Conservation (phyloP, 37 sponge, comb jelly and placozoan species). For the Dysidea cf. avara region DNA sequence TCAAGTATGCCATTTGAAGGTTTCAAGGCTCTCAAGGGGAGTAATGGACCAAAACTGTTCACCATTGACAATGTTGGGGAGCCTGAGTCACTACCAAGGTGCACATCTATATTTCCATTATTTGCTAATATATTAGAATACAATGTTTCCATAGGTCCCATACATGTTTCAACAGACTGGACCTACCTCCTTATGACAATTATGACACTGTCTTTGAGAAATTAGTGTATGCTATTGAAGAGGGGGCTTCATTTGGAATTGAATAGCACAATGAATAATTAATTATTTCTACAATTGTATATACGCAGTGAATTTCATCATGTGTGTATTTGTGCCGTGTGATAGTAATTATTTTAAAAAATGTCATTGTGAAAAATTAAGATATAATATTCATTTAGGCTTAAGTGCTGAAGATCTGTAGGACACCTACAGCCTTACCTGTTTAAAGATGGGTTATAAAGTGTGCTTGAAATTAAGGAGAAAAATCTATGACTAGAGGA, state of each 20-base stretch:
- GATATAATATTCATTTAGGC: too few species aligned
- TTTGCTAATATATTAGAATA: not conserved
- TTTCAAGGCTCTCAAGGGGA: constrained; percentile 88
- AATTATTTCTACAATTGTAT: not conserved
- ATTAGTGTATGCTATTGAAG: constrained; percentile 62
- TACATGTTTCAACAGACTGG: constrained; percentile 91
- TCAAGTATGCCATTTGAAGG: constrained; percentile 92
- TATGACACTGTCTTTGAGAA: constrained; percentile 70
- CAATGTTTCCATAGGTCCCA: constrained; percentile 51
- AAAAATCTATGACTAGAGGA: too few species aligned
- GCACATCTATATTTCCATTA: not conserved
- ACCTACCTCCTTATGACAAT: constrained; percentile 75
- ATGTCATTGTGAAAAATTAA: too few species aligned
- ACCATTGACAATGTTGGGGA: constrained; percentile 70
- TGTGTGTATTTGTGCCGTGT: too few species aligned
- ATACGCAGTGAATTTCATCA: too few species aligned
- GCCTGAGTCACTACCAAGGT: constrained; percentile 73
- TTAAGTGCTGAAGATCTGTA: too few species aligned
- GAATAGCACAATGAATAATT: too few species aligned
- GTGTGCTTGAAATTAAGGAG: too few species aligned
- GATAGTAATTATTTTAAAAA: too few species aligned
- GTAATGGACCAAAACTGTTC: constrained; percentile 88
- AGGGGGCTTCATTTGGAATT: constrained; percentile 77
- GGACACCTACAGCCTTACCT: too few species aligned
- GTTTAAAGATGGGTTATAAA: too few species aligned